Evolutionary conservation across 2,888 invertebrate species (phyloP).

Genomic region (Cheilosia variabilis): DNA sequence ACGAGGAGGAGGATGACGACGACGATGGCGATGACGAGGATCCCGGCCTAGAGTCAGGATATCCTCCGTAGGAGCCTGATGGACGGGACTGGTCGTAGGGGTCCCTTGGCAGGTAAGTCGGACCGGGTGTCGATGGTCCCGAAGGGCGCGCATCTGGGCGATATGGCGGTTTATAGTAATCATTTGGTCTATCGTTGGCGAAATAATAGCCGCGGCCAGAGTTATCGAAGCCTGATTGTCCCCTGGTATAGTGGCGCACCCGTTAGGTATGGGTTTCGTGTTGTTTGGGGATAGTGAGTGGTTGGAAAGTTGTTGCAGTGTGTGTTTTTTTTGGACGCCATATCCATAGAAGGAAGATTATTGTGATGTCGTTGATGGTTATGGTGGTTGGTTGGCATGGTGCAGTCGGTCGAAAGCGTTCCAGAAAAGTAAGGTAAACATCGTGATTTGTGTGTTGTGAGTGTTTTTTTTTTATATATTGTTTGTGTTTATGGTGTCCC

Average conservation of each 20-base stretch:
- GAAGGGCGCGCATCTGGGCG: constrained; percentile 49
- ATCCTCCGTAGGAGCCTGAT: constrained; percentile 61
- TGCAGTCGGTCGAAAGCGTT: constrained; percentile 48
- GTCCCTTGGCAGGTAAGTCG: constrained; percentile 62
- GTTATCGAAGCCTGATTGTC: constrained; percentile 87
- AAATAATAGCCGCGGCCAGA: constrained; percentile 87
- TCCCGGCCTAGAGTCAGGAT: constrained; percentile 64
- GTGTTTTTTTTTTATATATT: constrained; percentile 19
- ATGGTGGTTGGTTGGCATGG: constrained; percentile 53
- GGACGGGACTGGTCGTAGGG: constrained; percentile 66
- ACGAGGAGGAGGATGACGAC: constrained; percentile 62
- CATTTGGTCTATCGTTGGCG: constrained; percentile 84
- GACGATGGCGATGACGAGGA: constrained; percentile 67
- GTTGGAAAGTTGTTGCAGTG: constrained; percentile 21
- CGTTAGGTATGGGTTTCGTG: not conserved
- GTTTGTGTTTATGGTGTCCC: constrained; percentile 52
- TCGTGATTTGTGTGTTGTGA: constrained; percentile 51
- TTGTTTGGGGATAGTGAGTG: constrained; percentile 1
- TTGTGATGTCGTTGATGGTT: constrained; percentile 45
- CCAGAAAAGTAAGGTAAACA: constrained; percentile 50
- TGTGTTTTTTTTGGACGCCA: constrained; percentile 34
- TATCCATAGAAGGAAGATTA: constrained; percentile 22
- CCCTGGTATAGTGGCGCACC: constrained; percentile 81
- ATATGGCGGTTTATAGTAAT: constrained; percentile 71
- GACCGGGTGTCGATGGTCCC: constrained; percentile 68